Base-by-base conservation (phyloP, 1,140 invertebrate species). In the Diprion similis region DNA sequence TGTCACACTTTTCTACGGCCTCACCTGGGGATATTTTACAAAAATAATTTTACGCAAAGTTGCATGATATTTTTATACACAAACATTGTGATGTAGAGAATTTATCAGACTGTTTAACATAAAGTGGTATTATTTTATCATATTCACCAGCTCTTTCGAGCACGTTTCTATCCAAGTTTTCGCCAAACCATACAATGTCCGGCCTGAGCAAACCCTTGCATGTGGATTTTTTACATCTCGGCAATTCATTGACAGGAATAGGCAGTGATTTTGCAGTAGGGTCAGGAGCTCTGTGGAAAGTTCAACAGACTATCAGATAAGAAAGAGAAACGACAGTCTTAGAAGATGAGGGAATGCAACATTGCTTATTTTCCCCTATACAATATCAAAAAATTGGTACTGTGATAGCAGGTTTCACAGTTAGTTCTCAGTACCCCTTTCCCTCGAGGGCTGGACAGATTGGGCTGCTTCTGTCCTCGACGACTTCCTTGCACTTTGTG, bases 131-230 rank as follows among this genome's bases (percentile, higher is more conserved):
- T 66, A 73, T 79, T 59, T 10, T n/a, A 48, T 47, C 37, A 65
- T 76, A 87, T 85, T 81, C 86, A 93, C 94, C 88, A 76, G 93
- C 91, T 85, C 89, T 87, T 2, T 90, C 76, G 13, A 97, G 80
- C 47, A 96, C 89, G 71, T 90, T 81, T 19, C 87, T 73, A 76
- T 96, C 90, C 69, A 97, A 88, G 81, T 88, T 90, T 91, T 98
- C 96, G 8, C 95, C 95, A 90, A 97, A 97, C 96, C 96, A 97
- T 13, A 97, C 93, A 76, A 97, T 95, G 84, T 96, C 90, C 4
- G 96, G 96, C 71, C 96, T 88, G 10, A 96, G 83, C n/a, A 97
- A 85, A 19, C 93, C 93, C 65, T 85, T 87, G 86, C 96, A 97
- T 66, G 75, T 74, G 46, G 80, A 47, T 81, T 91, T 89, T 73